phyloP scores from a whole-genome alignment of 1,140 invertebrate genomes.

The Anoplophora glabripennis region DNA sequence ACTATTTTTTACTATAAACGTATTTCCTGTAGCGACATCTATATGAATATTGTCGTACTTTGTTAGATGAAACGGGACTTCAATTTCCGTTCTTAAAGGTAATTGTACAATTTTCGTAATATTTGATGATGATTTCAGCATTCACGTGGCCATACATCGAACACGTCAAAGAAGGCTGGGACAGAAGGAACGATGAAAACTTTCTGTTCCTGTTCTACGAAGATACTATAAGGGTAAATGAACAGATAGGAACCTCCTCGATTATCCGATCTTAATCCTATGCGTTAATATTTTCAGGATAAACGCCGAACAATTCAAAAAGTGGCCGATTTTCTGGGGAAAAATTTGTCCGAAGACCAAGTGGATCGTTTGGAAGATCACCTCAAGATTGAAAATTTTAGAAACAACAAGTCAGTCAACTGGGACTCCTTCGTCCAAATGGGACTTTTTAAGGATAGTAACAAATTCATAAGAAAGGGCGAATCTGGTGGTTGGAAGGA shows the following conservation, averaged over 20 bases:
- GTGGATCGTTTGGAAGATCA: conserved; percentile 57
- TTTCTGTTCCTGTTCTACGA: conserved; percentile 77
- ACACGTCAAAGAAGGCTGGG: conserved; percentile 71
- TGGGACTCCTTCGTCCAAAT: conserved; percentile 59
- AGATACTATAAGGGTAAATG: conserved; percentile 54
- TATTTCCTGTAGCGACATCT: no score
- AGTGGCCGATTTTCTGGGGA: conserved; percentile 59
- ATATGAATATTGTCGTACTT: no score
- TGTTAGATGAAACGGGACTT: no score
- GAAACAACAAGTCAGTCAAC: conserved; percentile 68
- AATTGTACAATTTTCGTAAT: no score
- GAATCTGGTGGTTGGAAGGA: conserved; percentile 63
- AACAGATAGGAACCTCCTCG: neutral
- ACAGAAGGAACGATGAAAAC: conserved; percentile 60
- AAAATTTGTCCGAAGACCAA: conserved; percentile 53
- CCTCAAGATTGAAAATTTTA: conserved; percentile 70
- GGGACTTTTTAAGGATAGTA: conserved; percentile 51
- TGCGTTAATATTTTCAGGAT: conserved; percentile 47
- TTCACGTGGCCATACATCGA: conserved; percentile 34
- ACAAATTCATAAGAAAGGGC: conserved; percentile 61
- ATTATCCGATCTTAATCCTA: neutral
- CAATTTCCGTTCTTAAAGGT: no score
- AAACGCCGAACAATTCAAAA: conserved; percentile 53
- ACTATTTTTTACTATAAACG: no score
- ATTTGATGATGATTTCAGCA: no score